These are phyloP conservation scores for Salpingus planirostris DNA, from an alignment of 2,888 invertebrate species.

Conservation along the genomic window DNA sequence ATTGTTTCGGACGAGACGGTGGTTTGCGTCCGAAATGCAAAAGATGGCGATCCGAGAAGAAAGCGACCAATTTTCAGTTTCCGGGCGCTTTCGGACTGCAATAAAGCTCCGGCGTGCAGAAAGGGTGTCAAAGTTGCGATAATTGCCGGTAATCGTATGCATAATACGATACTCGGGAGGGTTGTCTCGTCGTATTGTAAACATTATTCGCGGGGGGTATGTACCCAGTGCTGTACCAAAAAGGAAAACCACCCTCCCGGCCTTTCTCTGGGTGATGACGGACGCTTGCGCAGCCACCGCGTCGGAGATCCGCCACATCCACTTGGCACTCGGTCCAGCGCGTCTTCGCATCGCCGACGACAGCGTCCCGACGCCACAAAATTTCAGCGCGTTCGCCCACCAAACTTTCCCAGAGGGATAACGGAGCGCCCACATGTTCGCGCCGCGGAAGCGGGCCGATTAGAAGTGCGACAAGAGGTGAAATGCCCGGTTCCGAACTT, in stretches of 20 bases:
- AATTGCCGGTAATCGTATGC: conserved; percentile 27
- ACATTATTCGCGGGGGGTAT: conserved; percentile 16
- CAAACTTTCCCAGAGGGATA: too few relatives aligned
- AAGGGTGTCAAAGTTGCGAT: conserved; percentile 24
- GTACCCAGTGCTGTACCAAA: conserved; percentile 3
- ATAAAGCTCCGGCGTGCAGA: conserved; percentile 3
- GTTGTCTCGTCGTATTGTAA: conserved; percentile 22
- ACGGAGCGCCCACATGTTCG: too few relatives aligned
- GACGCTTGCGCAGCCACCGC: conserved; percentile 14
- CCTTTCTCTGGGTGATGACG: too few relatives aligned
- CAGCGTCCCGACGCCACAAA: conserved; percentile 2
- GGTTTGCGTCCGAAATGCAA: too few relatives aligned
- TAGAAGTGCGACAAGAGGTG: too few relatives aligned
- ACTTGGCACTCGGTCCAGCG: conserved; percentile 26
- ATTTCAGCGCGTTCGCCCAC: background rate
- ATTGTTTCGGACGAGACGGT: too few relatives aligned
- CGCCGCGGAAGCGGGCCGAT: too few relatives aligned
- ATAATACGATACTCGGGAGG: conserved; percentile 21
- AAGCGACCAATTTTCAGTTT: too few relatives aligned
- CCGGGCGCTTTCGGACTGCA: too few relatives aligned
- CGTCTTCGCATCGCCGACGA: conserved; percentile 12
- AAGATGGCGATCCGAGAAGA: too few relatives aligned
- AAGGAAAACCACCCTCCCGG: too few relatives aligned
- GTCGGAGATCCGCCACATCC: conserved; percentile 14
- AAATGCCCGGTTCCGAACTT: background rate